Conservation (phyloP, 2,113 vertebrate genomes). For the Numida meleagris region DNA sequence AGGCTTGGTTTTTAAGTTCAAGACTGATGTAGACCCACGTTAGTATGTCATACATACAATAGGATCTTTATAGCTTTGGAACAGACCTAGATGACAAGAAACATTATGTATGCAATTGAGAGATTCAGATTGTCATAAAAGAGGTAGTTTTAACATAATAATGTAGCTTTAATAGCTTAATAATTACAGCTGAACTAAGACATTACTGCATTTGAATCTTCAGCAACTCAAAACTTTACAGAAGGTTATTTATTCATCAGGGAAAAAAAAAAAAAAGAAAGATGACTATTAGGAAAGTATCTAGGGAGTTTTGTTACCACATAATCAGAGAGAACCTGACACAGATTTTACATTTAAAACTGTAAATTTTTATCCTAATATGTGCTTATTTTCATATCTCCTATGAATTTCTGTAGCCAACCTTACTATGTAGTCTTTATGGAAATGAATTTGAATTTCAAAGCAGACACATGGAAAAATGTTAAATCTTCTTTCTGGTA, state of each 20-base stretch:
- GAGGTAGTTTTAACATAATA: neutral
- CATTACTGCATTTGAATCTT: neutral
- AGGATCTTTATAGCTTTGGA: neutral
- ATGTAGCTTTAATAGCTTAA: neutral
- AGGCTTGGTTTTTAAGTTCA: neutral
- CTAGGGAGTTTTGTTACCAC: neutral
- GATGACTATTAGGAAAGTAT: neutral
- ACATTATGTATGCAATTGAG: neutral
- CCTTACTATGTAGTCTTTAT: neutral
- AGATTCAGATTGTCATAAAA: neutral
- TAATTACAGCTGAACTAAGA: neutral
- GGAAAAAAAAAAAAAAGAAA: neutral
- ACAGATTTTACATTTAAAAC: neutral
- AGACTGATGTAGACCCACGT: neutral
- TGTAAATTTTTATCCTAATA: neutral
- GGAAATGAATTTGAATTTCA: slow-evolving; percentile 7
- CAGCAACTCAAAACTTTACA: neutral
- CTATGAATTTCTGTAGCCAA: neutral
- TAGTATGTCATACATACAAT: neutral
- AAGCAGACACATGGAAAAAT: neutral
- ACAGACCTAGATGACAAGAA: neutral
- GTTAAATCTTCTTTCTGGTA: neutral
- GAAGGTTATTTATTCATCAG: neutral
- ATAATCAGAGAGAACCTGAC: neutral
- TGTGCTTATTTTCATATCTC: neutral